Percentiles rank a stretch among this genome's conserved stretches.
These are phyloP conservation scores for Falco cherrug DNA, from an alignment of 2,797 vertebrate genomes.

Conservation along the genomic window DNA sequence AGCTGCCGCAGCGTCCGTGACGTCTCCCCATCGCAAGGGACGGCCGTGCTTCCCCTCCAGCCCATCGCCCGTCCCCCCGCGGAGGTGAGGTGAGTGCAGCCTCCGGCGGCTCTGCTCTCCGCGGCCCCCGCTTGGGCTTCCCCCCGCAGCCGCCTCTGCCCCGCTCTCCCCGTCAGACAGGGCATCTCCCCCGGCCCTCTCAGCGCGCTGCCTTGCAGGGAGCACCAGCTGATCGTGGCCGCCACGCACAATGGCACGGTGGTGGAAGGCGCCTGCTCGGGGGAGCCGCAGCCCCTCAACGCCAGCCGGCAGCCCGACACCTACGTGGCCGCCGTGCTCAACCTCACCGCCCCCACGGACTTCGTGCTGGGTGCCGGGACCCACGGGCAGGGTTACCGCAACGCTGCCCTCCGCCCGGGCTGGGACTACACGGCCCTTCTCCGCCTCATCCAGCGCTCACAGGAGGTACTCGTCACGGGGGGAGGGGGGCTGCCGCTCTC, in stretches of 20 bases:
- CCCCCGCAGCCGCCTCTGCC: rapidly evolving
- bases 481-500: neutral
- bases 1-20: neutral
- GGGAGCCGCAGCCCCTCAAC: neutral
- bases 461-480: neutral
- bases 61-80: neutral
- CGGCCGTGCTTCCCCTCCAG: neutral
- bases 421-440: slow-evolving; percentile 3
- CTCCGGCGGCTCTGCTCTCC: neutral
- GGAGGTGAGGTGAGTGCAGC: neutral
- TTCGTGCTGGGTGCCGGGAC: slow-evolving; percentile 20
- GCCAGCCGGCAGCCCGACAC: neutral
- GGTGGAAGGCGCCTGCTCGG: neutral
- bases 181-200: neutral
- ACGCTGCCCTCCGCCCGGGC: neutral
- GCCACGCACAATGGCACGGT: rapidly evolving
- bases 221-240: slow-evolving; percentile 38
- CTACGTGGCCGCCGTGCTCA: neutral
- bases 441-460: neutral
- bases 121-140: rapidly evolving
- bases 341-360: neutral
- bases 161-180: rapidly evolving
- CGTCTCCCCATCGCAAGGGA: neutral
- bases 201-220: neutral
- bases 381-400: neutral